These are phyloP conservation scores for Steinernema feltiae DNA, from an alignment of 1,140 invertebrate genomes.

Conservation along the genomic window DNA sequence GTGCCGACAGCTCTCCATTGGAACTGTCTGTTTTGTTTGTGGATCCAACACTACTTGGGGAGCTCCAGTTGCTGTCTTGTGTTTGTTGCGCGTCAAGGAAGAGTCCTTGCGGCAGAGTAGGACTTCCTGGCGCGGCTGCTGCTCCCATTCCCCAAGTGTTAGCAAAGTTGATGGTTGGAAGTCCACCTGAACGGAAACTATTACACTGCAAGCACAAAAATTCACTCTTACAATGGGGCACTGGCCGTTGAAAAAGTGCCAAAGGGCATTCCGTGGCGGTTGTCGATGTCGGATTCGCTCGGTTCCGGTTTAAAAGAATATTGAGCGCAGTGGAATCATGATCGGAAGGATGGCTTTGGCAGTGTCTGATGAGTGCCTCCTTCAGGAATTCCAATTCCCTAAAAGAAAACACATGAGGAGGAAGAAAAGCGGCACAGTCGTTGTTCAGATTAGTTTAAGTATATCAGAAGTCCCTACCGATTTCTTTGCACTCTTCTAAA, in stretches of 20 bases:
- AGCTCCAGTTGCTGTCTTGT: background rate
- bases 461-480: background rate
- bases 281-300: background rate
- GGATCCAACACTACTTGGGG: background rate
- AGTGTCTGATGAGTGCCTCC: background rate
- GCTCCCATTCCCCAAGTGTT: slow-evolving; percentile 1
- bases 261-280: slow-evolving; percentile 14
- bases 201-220: background rate
- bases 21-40: slow-evolving; percentile 7
- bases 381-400: background rate
- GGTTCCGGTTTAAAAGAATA: background rate
- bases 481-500: background rate
- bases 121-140: background rate
- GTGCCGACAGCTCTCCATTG: background rate
- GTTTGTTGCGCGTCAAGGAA: background rate
- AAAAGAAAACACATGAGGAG: too few relatives aligned
- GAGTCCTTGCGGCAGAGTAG: background rate
- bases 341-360: background rate
- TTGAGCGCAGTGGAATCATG: background rate
- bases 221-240: background rate
- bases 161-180: background rate
- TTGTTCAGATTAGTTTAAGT: background rate
- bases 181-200: background rate
- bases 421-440: too few relatives aligned
- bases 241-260: background rate